Evolutionary conservation across 2,797 vertebrate species (phyloP).

Genomic region (Halcyon badia): DNA sequence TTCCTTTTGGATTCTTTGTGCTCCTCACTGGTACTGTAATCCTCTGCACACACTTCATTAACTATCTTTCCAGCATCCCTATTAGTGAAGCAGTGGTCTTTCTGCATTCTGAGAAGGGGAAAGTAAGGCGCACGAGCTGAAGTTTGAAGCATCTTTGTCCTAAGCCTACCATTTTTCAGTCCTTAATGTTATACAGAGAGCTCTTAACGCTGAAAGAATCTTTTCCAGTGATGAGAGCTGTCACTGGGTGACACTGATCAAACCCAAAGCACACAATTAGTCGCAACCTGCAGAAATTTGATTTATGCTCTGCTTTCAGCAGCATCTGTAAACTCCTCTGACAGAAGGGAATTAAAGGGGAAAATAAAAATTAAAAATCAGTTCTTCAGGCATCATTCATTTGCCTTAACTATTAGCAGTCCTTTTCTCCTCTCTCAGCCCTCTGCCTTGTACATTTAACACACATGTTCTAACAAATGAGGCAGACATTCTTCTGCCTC

Average conservation of each 20-base stretch:
- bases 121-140: not conserved
- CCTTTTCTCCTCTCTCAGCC: not conserved
- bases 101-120: not conserved
- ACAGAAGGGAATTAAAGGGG: not conserved
- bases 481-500: constrained; percentile 55
- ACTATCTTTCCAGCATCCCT: not conserved
- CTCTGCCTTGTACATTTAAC: constrained; percentile 29
- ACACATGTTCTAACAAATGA: constrained; percentile 56
- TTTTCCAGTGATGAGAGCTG: not conserved
- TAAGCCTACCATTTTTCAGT: not conserved
- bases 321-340: not conserved
- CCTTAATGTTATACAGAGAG: not conserved
- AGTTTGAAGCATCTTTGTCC: not conserved
- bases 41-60: not conserved
- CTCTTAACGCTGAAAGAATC: not conserved
- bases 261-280: not conserved
- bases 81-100: not conserved
- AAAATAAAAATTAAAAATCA: not conserved
- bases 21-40: not conserved
- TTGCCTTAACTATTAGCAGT: constrained; percentile 6
- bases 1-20: not conserved
- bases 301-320: not conserved
- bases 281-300: not conserved
- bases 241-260: not conserved
- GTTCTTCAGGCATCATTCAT: not conserved